These are phyloP conservation scores for Mastomys natalensis DNA, from an alignment of 2,113 vertebrate genomes.

Conservation along the genomic window DNA sequence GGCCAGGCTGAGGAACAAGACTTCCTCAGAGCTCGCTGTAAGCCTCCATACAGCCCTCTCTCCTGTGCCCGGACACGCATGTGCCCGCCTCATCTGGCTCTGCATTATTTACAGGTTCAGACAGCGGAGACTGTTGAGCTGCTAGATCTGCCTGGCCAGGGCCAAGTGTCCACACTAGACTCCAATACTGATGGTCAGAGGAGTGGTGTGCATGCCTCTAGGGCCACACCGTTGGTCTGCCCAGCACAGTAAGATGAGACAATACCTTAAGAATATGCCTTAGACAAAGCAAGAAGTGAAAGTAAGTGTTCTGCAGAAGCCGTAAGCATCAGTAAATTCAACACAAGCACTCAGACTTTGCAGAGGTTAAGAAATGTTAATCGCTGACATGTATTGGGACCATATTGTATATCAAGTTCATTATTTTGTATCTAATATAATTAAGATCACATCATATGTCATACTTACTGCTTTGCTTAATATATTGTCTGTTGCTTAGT, in stretches of 20 bases:
- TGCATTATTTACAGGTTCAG: neutral
- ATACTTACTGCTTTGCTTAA: neutral
- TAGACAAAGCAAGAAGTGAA: conserved; percentile 7
- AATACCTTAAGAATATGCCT: neutral
- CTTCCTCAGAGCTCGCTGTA: neutral
- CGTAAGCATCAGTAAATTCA: neutral
- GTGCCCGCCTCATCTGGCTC: neutral
- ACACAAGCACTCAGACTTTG: neutral
- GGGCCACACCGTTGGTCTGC: neutral
- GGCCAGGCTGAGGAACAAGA: neutral
- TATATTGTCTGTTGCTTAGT: neutral
- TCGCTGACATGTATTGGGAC: neutral
- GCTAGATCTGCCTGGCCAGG: neutral
- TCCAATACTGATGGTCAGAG: neutral
- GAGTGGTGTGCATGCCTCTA: neutral
- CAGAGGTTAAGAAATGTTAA: neutral
- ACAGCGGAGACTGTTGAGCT: neutral
- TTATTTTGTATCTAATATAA: conserved; percentile 11
- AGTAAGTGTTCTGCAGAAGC: neutral
- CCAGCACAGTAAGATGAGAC: neutral
- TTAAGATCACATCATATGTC: neutral
- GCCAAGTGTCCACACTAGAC: neutral
- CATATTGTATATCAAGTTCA: neutral
- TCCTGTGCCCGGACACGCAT: neutral
- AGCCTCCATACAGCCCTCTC: neutral